phyloP scores from a whole-genome alignment of 2,888 invertebrate species.

The Drosophila demipolita region DNA sequence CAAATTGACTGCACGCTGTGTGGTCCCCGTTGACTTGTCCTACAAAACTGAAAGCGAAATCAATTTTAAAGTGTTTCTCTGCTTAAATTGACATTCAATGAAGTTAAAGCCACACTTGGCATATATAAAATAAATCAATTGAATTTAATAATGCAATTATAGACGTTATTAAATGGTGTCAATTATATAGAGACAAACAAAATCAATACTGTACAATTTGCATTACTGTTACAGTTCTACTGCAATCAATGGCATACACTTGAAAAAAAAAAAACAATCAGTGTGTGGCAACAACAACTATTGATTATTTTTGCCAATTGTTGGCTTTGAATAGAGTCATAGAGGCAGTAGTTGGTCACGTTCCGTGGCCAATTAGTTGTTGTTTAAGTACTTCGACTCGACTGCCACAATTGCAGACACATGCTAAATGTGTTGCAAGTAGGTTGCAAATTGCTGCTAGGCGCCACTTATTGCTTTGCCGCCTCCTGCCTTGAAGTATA shows the following conservation, averaged over 20 bases:
- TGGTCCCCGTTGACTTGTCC: conserved; percentile 28
- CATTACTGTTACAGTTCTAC: background rate
- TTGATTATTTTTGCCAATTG: background rate
- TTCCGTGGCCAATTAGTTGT: conserved; percentile 17
- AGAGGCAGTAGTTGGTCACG: conserved; percentile 4
- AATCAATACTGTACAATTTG: background rate
- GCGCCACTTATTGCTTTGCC: conserved; percentile 31
- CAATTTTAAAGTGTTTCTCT: conserved; percentile 12
- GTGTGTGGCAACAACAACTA: background rate
- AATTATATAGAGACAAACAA: background rate
- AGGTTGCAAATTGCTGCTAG: conserved; percentile 24
- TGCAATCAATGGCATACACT: background rate
- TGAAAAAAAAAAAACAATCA: background rate
- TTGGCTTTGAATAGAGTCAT: conserved; percentile 1
- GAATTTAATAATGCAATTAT: background rate
- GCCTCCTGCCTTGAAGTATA: background rate
- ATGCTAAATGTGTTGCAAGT: conserved; percentile 26
- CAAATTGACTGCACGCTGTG: conserved; percentile 49
- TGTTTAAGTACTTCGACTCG: conserved; percentile 4
- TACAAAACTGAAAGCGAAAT: conserved; percentile 5
- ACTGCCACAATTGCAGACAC: conserved; percentile 17
- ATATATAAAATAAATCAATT: background rate
- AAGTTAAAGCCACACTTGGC: background rate
- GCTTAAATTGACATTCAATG: background rate
- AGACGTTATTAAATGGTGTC: background rate